Conservation (phyloP, 2,113 vertebrate species). For the Castor canadensis region DNA sequence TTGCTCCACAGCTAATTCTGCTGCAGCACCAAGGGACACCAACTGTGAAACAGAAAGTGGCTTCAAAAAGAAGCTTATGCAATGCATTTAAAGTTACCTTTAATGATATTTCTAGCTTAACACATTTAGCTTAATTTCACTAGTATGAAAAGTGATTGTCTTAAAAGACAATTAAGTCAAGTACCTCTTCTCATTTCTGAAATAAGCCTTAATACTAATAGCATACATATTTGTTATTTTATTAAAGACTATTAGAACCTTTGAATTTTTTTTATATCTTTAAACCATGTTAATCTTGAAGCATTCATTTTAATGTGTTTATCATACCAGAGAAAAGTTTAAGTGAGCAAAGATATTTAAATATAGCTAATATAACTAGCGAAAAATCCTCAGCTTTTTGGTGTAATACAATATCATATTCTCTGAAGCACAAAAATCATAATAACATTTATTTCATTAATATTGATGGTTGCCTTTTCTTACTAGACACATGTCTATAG, state of each 20-base stretch:
- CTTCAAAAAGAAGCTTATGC: not conserved
- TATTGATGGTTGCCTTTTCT: not conserved
- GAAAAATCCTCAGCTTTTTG: not conserved
- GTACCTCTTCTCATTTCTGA: not conserved
- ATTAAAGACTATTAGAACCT: not conserved
- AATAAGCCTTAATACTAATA: not conserved
- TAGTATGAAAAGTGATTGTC: not conserved
- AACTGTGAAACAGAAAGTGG: not conserved
- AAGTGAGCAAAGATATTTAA: not conserved
- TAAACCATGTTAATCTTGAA: not conserved
- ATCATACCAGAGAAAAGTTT: not conserved
- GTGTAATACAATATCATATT: not conserved
- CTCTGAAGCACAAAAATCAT: not conserved
- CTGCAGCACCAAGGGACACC: not conserved
- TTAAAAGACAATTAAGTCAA: conserved; percentile 6
- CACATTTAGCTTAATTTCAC: not conserved
- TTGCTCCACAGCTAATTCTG: not conserved
- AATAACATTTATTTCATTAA: not conserved
- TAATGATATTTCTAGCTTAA: not conserved
- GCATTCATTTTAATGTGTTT: not conserved
- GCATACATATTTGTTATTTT: not conserved
- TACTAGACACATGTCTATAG: not conserved
- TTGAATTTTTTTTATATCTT: not conserved
- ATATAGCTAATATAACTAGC: not conserved
- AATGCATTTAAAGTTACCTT: not conserved